Evolutionary conservation across 1,140 invertebrate genomes (phyloP), one percentile per base, ranked within the genome.

Genomic region (Pogonognathellus flavescens): DNA sequence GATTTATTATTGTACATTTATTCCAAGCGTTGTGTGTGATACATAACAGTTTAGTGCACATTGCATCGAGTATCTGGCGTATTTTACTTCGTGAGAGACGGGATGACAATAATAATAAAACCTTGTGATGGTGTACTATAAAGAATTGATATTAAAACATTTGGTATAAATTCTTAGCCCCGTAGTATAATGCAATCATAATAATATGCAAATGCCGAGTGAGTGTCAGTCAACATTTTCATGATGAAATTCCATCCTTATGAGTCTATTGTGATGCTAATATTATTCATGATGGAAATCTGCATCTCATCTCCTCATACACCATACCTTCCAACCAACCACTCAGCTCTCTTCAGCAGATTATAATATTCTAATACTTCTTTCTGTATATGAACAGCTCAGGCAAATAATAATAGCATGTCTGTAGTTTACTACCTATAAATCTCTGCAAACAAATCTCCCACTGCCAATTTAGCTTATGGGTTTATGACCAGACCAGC

Each of bases 71-170:
- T 66, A 66, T 25, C 20, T 25, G 22, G 22, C 53, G 11, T 9
- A 55, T 55, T 16, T 55, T 16, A 55, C 53, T 14, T 14, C 16
- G 16, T 76, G 70, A 76, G 70, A 76, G 41, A 76, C 70, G 49
- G 31, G 16, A 76, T 76, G 70, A 76, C 70, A 76, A 50, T 76
- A 76, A 76, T 31, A 76, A 76, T 76, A 76, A 76, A 76, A n/a
- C n/a, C 31, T 18, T 76, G 53, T 50, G 41, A 31, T 49, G 70
- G 49, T 18, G n/a, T n/a, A n/a, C n/a, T 76, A 76, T 76, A 76
- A 41, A 41, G 31, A 41, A 76, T 76, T 76, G 70, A 76, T 76
- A 76, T 76, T 76, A 76, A 76, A 76, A 31, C 41, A 76, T 76
- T 76, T 49, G 31, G n/a, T 49, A 72, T 11, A 76, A 6, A 50